phyloP scores from a whole-genome alignment of 2,888 invertebrate genomes.

The Amaurobius ferox region DNA sequence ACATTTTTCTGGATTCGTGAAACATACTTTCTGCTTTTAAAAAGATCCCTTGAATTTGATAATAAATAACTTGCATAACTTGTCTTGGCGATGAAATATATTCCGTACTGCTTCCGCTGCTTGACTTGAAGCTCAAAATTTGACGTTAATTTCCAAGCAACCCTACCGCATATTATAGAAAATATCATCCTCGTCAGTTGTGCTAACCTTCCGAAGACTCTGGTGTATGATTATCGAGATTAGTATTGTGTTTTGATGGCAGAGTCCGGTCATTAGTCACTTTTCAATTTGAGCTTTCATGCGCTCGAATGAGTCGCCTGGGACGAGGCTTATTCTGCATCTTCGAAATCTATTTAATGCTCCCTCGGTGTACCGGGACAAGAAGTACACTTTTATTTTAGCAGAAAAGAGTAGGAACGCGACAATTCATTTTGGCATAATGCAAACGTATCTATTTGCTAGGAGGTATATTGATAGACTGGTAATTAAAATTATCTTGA shows the following conservation, averaged over 20 bases:
- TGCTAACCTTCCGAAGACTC: constrained; percentile 60
- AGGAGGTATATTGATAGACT: not conserved
- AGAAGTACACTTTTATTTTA: not conserved
- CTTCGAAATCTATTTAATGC: constrained; percentile 27
- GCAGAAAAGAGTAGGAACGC: not conserved
- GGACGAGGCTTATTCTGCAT: constrained; percentile 43
- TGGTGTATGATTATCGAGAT: constrained; percentile 67
- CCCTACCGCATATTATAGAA: constrained; percentile 47
- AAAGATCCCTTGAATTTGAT: too few relatives aligned
- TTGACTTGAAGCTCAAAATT: not conserved
- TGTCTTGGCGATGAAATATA: not conserved
- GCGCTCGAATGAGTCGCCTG: constrained; percentile 48
- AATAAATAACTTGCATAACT: too few relatives aligned
- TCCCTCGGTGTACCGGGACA: not conserved
- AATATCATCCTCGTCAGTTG: constrained; percentile 55
- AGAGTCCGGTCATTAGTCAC: constrained; percentile 59
- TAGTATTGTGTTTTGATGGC: constrained; percentile 68
- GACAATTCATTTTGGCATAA: not conserved
- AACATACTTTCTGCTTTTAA: too few relatives aligned
- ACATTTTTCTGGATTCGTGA: too few relatives aligned
- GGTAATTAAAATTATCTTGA: constrained; percentile 10
- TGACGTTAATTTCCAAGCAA: constrained; percentile 6
- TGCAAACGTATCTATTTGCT: not conserved
- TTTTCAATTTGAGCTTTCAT: constrained; percentile 61
- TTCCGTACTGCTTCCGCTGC: not conserved